Evolutionary conservation across 2,797 vertebrate species (phyloP).

Genomic region (Chaenodraco wilsoni): DNA sequence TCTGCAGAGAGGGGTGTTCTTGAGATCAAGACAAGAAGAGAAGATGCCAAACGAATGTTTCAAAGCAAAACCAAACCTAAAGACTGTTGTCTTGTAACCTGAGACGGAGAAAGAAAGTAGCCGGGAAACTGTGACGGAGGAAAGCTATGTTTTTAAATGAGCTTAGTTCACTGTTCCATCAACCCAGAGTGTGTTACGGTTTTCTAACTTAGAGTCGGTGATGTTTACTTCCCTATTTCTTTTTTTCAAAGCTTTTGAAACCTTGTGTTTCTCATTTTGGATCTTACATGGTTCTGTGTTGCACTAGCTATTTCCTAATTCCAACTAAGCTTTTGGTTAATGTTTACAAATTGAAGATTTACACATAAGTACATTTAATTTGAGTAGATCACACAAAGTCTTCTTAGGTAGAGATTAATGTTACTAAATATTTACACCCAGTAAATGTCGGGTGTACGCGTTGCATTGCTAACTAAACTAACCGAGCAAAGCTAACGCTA

Average conservation of each 20-base stretch:
- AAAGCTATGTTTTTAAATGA: neutral
- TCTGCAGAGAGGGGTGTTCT: conserved; percentile 61
- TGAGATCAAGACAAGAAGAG: conserved; percentile 67
- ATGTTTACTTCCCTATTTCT: conserved; percentile 1
- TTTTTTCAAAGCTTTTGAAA: neutral
- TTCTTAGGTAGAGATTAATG: neutral
- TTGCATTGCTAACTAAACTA: neutral
- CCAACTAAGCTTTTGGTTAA: neutral
- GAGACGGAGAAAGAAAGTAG: conserved; percentile 52
- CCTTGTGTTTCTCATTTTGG: neutral
- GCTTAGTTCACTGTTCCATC: neutral
- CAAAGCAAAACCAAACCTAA: conserved; percentile 73
- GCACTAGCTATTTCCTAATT: neutral
- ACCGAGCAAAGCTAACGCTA: conserved; percentile 1
- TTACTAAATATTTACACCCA: neutral
- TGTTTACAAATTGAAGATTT: neutral
- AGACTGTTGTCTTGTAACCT: conserved; percentile 63
- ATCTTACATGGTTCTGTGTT: neutral
- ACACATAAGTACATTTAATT: neutral
- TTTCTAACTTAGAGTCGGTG: neutral
- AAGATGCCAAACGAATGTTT: conserved; percentile 75
- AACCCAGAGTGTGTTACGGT: conserved; percentile 4
- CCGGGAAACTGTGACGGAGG: conserved; percentile 48
- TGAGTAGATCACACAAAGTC: neutral
- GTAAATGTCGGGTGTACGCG: too few species aligned